Conservation (phyloP, 2,113 vertebrate species). For the Centropus unirufus region DNA sequence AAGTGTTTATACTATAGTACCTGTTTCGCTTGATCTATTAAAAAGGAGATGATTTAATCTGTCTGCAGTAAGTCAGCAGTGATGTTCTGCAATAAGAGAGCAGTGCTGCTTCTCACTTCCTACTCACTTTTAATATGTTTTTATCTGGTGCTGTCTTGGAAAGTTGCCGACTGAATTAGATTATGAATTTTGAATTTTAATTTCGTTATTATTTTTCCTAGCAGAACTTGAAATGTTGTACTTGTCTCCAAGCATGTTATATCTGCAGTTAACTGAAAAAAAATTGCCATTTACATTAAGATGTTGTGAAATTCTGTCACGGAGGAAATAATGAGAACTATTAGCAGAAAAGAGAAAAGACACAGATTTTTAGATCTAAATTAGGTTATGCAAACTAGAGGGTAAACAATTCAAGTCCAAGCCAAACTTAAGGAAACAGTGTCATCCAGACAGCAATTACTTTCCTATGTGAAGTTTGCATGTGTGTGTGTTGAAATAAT, state of each 20-base stretch:
- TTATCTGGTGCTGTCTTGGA: neutral
- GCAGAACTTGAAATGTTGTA: slow-evolving; percentile 23
- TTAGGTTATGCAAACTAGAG: neutral
- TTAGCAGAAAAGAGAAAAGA: slow-evolving; percentile 25
- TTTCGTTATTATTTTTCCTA: neutral
- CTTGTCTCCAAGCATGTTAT: slow-evolving; percentile 45
- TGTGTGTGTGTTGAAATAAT: neutral
- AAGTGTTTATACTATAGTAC: neutral
- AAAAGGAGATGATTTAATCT: neutral
- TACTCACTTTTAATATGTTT: neutral
- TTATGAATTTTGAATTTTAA: neutral
- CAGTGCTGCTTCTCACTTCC: neutral
- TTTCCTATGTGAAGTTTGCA: neutral
- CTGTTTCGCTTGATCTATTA: neutral
- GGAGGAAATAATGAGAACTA: slow-evolving; percentile 42
- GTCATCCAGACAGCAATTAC: neutral
- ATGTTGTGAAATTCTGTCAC: slow-evolving; percentile 30
- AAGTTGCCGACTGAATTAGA: slow-evolving; percentile 6
- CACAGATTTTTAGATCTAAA: slow-evolving; percentile 4
- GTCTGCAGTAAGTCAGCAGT: neutral
- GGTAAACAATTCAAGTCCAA: neutral
- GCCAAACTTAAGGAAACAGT: neutral
- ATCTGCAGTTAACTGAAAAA: slow-evolving; percentile 20
- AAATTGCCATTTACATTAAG: slow-evolving; percentile 59
- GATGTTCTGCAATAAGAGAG: neutral